Evolutionary conservation across 2,113 vertebrate genomes (phyloP), one percentile per base, ranked within the genome.

Genomic region (Ochotona curzoniae): DNA sequence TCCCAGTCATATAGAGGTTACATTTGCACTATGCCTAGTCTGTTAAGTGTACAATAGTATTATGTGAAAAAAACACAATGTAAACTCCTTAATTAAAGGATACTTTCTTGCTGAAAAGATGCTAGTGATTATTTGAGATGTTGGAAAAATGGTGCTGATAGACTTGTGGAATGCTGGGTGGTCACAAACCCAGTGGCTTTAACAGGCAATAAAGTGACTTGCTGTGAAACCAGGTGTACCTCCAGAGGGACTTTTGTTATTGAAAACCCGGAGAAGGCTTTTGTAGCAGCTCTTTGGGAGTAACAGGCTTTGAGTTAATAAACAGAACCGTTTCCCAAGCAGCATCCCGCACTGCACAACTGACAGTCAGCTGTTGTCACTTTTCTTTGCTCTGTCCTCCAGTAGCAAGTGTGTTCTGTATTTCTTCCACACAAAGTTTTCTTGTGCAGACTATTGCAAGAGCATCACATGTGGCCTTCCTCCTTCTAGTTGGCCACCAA

Each of bases 321-420:
- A 17, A 25, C 15, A 47, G 69, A 49, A 8, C 23, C 17, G 2
- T 64, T 83, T 47, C 49, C 76, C 64, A 8, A 3, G 63, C 57
- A 10, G 35, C 44, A 4, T 1, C 0, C 23, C 14, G 38, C 61
- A 20, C 25, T 7, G 38, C 82, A 2, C 0, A 18, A 18, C 30
- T 8, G n/a, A 75, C 47, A 7, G 26, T 18, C 75, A 44, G 32
- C 25, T 13, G 0, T 2, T 15, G 11, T 57, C 49, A 2, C 49
- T 38, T 75, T 70, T 60, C 64, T 66, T n/a, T 26, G 38, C 6
- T 32, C 25, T 57, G 25, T 32, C 35, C 47, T n/a, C 38, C n/a
- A 6, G 9, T 64, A 35, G 44, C 47, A 69, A 11, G 6, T 64
- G 0, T n/a, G 85, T 51, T 35, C n/a, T n/a, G 0, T 15, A 0